Evolutionary conservation across 2,113 vertebrate genomes (phyloP).

Genomic region (Crotalus horridus): DNA sequence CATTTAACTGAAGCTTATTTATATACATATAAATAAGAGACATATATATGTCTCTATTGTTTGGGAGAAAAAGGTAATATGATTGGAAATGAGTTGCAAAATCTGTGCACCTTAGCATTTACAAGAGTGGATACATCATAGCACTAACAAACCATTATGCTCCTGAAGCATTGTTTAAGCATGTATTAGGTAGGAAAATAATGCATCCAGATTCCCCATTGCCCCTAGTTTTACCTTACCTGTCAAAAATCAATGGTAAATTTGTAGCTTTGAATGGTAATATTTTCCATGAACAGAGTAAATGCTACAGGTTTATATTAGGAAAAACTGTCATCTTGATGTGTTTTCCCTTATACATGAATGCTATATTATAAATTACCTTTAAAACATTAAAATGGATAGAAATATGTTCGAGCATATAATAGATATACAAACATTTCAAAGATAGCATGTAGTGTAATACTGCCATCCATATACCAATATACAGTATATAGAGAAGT

Average conservation of each 20-base stretch:
- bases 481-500: not conserved
- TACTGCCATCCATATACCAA: not conserved
- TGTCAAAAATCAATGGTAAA: conserved; percentile 27
- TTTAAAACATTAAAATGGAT: conserved; percentile 4
- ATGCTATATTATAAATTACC: not conserved
- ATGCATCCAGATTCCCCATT: conserved; percentile 25
- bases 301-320: conserved; percentile 7
- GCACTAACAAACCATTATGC: conserved; percentile 55
- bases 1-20: conserved; percentile 45
- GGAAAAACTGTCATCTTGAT: not conserved
- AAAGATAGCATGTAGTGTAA: not conserved
- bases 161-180: conserved; percentile 42
- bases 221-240: not conserved
- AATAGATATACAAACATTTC: not conserved
- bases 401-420: not conserved
- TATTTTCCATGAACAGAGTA: conserved; percentile 39
- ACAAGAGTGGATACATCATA: conserved; percentile 39
- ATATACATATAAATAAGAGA: too few relatives aligned
- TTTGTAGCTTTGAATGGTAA: conserved; percentile 12
- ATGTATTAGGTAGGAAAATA: conserved; percentile 37
- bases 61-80: conserved; percentile 40
- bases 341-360: not conserved
- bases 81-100: conserved; percentile 47
- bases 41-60: conserved; percentile 38
- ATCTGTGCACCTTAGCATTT: conserved; percentile 33